Base-by-base conservation (phyloP, 2,797 vertebrate genomes). In the Microhierax caerulescens region DNA sequence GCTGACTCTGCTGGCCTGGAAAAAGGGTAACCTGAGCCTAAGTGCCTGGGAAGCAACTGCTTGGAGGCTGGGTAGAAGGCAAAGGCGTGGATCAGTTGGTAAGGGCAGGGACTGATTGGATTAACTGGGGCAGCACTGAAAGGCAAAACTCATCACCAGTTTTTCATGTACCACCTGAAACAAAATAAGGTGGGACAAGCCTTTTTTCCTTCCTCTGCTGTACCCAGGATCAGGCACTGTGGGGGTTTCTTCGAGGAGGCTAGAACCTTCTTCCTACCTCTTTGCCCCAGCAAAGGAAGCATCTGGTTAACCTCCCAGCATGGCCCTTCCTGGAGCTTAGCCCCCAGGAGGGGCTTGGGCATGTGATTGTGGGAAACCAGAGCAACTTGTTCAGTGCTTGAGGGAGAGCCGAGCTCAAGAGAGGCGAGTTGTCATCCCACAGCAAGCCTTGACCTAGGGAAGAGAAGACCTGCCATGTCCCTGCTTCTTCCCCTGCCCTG, bases 51-150 rank as follows among this genome's bases (percentile, higher is more conserved):
- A 79, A 95, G 80, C 30, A 82, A 11, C 77, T 80, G 63, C 76
- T 54, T 73, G 96, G 95, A 97, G 93, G 95, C 95, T 95, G 88
- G 22, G 72, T 83, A 75, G 61, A 86, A 94, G 90, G 41, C 77
- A 77, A 77, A 82, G 63, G 50, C 37, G 67, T 63, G 36, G 53
- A 63, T 91, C 76, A 85, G 56, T 56, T 84, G 54, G 69, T 78
- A 88, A 77, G 86, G 57, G 61, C 70, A 74, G 45, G 37, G 59
- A 89, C 82, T 82, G 74, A 61, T 70, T 70, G 59, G 50, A 95
- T 95, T 92, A 94, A 95, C 54, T 83, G 28, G 53, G 8, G 7
- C 25, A 23, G 47, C 76, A 37, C 5, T 90, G 88, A 87, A 92
- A 74, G 73, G 76, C 86, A 91, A 73, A 85, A 73, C 43, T 74